Evolutionary conservation across 2,113 vertebrate genomes (phyloP).

Genomic region (Pimephales promelas): DNA sequence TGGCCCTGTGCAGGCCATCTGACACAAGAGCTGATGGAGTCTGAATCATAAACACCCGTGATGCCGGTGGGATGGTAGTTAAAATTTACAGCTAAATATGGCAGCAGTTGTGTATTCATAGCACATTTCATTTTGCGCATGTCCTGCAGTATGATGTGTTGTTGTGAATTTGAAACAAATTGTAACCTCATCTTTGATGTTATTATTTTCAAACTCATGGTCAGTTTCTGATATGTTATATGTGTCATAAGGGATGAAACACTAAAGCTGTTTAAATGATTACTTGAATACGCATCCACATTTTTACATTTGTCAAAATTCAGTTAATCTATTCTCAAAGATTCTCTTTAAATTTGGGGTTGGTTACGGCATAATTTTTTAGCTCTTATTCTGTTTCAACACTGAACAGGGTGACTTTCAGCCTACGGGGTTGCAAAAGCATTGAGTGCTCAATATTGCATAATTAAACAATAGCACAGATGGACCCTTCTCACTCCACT

Average conservation of each 20-base stretch:
- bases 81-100: constrained; percentile 22
- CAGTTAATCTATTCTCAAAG: not conserved
- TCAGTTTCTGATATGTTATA: not conserved
- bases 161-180: not conserved
- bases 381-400: not conserved
- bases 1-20: not conserved
- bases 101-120: not conserved
- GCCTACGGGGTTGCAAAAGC: not conserved
- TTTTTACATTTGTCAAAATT: not conserved
- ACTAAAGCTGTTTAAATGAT: not conserved
- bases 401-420: constrained; percentile 6
- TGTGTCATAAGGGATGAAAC: not conserved
- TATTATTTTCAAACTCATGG: not conserved
- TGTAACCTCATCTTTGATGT: not conserved
- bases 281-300: too few relatives aligned
- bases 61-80: not conserved
- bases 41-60: constrained; percentile 10
- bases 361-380: not conserved
- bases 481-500: not conserved
- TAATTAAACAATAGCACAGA: constrained; percentile 24
- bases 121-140: not conserved
- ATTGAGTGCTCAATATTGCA: constrained; percentile 7
- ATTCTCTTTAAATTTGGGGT: not conserved
- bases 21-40: not conserved
- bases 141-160: constrained; percentile 4